Conservation (phyloP, 2,113 vertebrate species). For the Oncorhynchus gorbuscha region DNA sequence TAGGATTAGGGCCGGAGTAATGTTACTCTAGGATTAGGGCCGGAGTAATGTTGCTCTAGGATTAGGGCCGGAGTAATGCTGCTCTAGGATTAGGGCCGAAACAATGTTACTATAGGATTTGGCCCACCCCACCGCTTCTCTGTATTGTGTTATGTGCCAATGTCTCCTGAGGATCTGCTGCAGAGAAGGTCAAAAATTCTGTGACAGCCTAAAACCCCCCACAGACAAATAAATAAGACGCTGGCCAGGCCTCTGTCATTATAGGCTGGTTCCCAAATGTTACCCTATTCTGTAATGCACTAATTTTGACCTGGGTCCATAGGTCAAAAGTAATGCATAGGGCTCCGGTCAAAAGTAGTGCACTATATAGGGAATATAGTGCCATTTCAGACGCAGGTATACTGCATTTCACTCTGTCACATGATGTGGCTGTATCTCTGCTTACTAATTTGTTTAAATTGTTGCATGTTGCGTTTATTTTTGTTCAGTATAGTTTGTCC, state of each 20-base stretch:
- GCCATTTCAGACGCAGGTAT: too few relatives aligned
- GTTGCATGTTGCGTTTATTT: too few relatives aligned
- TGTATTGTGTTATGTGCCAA: conserved; percentile 24
- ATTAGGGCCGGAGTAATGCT: neutral
- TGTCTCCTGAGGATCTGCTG: conserved; percentile 2
- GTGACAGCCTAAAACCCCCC: neutral
- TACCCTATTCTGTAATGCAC: too few relatives aligned
- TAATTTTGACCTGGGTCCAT: too few relatives aligned
- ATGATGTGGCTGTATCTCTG: neutral
- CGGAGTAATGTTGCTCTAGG: neutral
- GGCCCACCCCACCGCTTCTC: neutral
- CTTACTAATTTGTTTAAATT: neutral
- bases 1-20: conserved; percentile 13
- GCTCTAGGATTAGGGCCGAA: too few relatives aligned
- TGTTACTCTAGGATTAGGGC: conserved; percentile 8
- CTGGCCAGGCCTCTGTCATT: neutral
- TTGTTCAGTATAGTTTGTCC: neutral
- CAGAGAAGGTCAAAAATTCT: neutral
- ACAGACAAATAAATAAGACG: neutral
- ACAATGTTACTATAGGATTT: conserved; percentile 13
- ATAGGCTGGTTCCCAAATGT: too few relatives aligned
- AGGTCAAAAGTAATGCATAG: too few relatives aligned
- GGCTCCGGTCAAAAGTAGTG: too few relatives aligned
- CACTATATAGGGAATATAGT: too few relatives aligned
- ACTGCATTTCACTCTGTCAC: too few relatives aligned